These are phyloP conservation scores for Hoplodrina blanda DNA, from an alignment of 2,888 invertebrate genomes.

Conservation along the genomic window DNA sequence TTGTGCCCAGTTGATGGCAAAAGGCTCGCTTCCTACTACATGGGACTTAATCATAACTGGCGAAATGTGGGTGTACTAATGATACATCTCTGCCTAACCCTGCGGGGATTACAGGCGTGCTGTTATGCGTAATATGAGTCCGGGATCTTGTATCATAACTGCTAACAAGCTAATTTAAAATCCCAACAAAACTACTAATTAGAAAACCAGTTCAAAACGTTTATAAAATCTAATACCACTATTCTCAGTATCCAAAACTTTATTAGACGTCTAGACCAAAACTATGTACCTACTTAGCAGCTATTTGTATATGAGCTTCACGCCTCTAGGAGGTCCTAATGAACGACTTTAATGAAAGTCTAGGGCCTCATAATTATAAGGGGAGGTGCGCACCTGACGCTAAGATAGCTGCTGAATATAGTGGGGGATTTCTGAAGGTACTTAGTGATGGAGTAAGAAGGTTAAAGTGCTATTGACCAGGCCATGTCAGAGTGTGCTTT, in stretches of 20 bases:
- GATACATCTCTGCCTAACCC: too few relatives aligned
- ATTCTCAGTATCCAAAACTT: conserved; percentile 31
- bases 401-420: conserved; percentile 15
- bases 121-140: too few relatives aligned
- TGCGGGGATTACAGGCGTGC: too few relatives aligned
- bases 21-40: too few relatives aligned
- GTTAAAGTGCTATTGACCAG: neutral
- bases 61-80: too few relatives aligned
- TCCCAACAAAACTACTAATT: conserved; percentile 1
- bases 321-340: conserved; percentile 39
- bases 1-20: too few relatives aligned
- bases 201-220: conserved; percentile 4
- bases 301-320: conserved; percentile 35
- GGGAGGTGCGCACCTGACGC: conserved; percentile 32
- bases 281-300: conserved; percentile 11
- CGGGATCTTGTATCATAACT: neutral
- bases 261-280: conserved; percentile 46
- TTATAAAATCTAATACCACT: conserved; percentile 13
- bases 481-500: neutral
- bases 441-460: neutral
- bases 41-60: too few relatives aligned
- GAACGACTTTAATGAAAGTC: conserved; percentile 60
- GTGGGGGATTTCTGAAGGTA: neutral
- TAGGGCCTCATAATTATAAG: conserved; percentile 61
- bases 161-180: neutral